These are phyloP conservation scores for Lichenostomus cassidix DNA, from an alignment of 2,113 vertebrate genomes.

Conservation along the genomic window DNA sequence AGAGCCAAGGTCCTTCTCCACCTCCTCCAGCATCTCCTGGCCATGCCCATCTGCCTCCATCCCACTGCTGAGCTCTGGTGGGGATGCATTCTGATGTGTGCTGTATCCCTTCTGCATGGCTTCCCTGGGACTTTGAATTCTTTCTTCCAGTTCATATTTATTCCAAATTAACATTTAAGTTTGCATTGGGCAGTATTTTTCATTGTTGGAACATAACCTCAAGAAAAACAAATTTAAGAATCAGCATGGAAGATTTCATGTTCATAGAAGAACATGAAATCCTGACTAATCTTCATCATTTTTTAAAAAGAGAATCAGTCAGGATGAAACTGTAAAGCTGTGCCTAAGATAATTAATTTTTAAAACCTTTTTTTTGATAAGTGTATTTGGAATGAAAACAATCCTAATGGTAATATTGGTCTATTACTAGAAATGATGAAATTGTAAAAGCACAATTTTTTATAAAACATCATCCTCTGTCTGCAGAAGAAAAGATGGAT, in stretches of 20 bases:
- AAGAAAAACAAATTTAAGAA: constrained; percentile 16
- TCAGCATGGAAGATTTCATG: not conserved
- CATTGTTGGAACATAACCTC: not conserved
- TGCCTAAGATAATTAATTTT: constrained; percentile 54
- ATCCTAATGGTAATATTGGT: constrained; percentile 22
- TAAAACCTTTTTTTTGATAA: constrained; percentile 36
- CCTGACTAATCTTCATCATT: constrained; percentile 33
- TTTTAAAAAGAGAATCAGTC: constrained; percentile 37
- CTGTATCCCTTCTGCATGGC: accelerated
- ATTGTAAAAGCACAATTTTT: constrained; percentile 44
- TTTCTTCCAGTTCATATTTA: not conserved
- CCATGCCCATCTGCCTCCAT: not conserved
- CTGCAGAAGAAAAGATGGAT: constrained; percentile 39
- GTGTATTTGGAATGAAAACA: constrained; percentile 59
- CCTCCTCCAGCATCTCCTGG: not conserved
- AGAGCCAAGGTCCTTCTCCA: accelerated
- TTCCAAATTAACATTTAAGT: not conserved
- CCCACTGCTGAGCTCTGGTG: not conserved
- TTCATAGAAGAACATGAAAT: constrained; percentile 5
- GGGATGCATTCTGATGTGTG: not conserved
- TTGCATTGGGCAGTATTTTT: not conserved
- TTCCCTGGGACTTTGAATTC: not conserved
- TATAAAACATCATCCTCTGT: constrained; percentile 23
- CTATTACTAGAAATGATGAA: constrained; percentile 58
- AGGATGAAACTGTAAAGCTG: constrained; percentile 24